Base-by-base conservation (phyloP, 2,797 vertebrate genomes). In the Enteromius mattozi region DNA sequence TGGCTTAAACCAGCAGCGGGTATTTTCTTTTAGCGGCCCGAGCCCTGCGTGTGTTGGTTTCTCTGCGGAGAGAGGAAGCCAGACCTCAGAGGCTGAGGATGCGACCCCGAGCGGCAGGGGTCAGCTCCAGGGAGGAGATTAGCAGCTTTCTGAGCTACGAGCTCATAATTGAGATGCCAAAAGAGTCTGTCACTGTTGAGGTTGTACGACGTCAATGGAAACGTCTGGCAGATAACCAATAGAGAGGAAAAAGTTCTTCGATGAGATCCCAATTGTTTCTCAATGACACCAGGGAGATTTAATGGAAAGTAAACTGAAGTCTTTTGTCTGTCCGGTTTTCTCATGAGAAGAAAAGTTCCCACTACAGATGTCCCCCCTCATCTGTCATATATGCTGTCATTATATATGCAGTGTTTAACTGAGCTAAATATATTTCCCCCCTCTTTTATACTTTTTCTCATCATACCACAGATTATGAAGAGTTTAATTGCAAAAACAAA, bases 41-140 rank as follows among this genome's bases (percentile, higher is more conserved):
- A 45, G 70, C 80, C 75, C 70, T 51, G 27, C 54, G 35, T 70
- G 78, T 42, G 78, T 74, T 17, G 37, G 30, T 80, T 63, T 81
- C 86, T 75, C 81, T 35, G 12, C 12, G n/a, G 78, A 85, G 66
- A 49, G 37, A 59, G 54, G 80, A 79, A 82, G 78, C n/a, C 49
- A 56, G 83, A 71, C 45, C 54, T 74, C 75, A 47, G 82, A 59
- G 74, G 74, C 49, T 56, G 81, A 68, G 51, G 81, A 49, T 80
- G 82, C 79, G 84, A 86, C 75, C 81, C 24, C 59, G 10, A 63
- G 79, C 37, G 3, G 66, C 59, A 85, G 82, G 88, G 80, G 65
- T 80, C 63, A 37, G 12, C 42, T 54, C 72, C 7, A 2, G 81
- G 79, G 78, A 87, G 78, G 84, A 86, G 87, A 16, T 63, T 54